These are phyloP conservation scores for Thunnus albacares DNA, from an alignment of 2,797 vertebrate genomes.

Conservation along the genomic window DNA sequence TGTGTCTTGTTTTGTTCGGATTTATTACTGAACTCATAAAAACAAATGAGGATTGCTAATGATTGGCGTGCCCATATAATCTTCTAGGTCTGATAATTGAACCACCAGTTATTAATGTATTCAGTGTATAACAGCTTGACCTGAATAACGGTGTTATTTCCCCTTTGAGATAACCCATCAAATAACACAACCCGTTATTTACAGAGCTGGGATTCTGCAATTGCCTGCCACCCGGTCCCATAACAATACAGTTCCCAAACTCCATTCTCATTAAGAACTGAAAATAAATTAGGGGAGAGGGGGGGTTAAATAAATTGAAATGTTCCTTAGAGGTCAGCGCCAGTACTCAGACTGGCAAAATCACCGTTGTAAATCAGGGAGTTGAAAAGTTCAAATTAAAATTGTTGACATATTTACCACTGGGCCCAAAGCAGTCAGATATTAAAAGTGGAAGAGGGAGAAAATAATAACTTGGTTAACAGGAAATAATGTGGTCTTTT, in stretches of 20 bases:
- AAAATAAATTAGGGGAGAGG: slow-evolving; percentile 61
- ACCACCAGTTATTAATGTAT: slow-evolving; percentile 61
- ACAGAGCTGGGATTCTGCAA: slow-evolving; percentile 44
- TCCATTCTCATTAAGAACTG: slow-evolving; percentile 61
- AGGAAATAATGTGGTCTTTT: slow-evolving; percentile 65
- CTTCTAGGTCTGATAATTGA: slow-evolving; percentile 54
- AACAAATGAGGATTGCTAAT: slow-evolving; percentile 49
- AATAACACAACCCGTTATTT: slow-evolving; percentile 54
- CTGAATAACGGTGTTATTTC: slow-evolving; percentile 50
- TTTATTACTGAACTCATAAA: slow-evolving; percentile 42
- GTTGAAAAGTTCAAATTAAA: slow-evolving; percentile 79
- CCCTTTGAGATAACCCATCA: slow-evolving; percentile 62
- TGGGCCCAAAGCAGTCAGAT: slow-evolving; percentile 38
- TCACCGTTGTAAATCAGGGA: slow-evolving; percentile 59
- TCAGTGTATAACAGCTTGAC: slow-evolving; percentile 53
- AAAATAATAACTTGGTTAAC: slow-evolving; percentile 73
- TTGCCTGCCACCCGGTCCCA: slow-evolving; percentile 42
- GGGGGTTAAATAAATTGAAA: slow-evolving; percentile 69
- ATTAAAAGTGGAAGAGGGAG: slow-evolving; percentile 42
- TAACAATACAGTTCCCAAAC: slow-evolving; percentile 49
- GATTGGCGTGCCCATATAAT: slow-evolving; percentile 55
- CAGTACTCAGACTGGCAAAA: slow-evolving; percentile 46
- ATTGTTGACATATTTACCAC: slow-evolving; percentile 56
- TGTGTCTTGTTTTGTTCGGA: slow-evolving; percentile 31
- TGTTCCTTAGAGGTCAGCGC: slow-evolving; percentile 57